Percentiles rank a stretch among this genome's conserved stretches.
These are phyloP conservation scores for Hippocampus kuda DNA, from an alignment of 2,797 vertebrate species.

Conservation along the genomic window DNA sequence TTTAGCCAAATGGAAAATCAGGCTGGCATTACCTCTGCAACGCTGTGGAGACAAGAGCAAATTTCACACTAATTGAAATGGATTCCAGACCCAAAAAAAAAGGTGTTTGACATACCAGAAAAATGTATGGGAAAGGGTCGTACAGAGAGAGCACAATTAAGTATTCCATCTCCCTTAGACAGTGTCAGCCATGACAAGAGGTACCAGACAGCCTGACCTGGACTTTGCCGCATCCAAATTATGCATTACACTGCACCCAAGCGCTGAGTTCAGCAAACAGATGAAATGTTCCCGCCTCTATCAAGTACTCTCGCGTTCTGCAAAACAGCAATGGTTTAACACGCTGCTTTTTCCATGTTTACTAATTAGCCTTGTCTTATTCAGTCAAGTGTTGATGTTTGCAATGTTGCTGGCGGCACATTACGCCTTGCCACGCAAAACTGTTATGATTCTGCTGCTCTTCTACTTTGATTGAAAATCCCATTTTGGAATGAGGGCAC, in stretches of 20 bases:
- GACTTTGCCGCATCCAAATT: background rate
- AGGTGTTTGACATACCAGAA: background rate
- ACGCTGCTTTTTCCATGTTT: slow-evolving; percentile 21
- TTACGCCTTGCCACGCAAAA: background rate
- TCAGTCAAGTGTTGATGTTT: slow-evolving; percentile 13
- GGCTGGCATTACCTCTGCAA: background rate
- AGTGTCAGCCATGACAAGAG: background rate
- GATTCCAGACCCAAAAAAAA: background rate
- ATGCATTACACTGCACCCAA: background rate
- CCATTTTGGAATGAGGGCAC: background rate
- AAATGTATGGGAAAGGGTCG: background rate
- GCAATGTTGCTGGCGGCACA: background rate
- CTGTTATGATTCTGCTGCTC: background rate
- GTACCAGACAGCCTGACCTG: background rate
- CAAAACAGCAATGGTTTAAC: slow-evolving; percentile 14
- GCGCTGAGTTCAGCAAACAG: background rate
- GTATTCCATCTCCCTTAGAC: background rate
- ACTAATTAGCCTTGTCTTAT: slow-evolving; percentile 13
- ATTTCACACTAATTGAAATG: background rate
- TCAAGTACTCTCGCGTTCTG: background rate
- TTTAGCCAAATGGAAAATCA: background rate
- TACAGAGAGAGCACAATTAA: background rate
- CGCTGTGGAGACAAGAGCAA: background rate
- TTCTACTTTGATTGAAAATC: slow-evolving; percentile 1
- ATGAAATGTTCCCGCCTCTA: background rate